Evolutionary conservation across 2,113 vertebrate species (phyloP).

Genomic region (Collichthys lucidus): DNA sequence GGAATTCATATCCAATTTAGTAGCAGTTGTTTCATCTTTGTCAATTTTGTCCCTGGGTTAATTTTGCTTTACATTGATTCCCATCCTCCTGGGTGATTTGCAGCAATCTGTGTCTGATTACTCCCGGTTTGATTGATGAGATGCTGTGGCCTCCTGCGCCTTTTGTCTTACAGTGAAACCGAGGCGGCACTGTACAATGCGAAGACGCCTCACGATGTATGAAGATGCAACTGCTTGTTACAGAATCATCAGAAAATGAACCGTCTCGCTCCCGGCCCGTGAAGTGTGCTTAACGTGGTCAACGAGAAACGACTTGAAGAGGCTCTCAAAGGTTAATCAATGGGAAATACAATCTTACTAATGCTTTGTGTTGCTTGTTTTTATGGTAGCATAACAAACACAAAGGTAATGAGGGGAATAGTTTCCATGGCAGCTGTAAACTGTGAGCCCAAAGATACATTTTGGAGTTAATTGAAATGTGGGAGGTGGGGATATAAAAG

Average conservation of each 20-base stretch:
- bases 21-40: slow-evolving; percentile 75
- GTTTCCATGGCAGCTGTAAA: slow-evolving; percentile 29
- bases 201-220: neutral
- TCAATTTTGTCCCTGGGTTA: slow-evolving; percentile 72
- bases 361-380: slow-evolving; percentile 46
- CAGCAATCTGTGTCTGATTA: slow-evolving; percentile 75
- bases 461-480: slow-evolving; percentile 72
- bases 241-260: slow-evolving; percentile 4
- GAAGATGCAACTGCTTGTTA: slow-evolving; percentile 1
- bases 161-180: slow-evolving; percentile 31
- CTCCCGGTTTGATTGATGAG: slow-evolving; percentile 73
- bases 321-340: slow-evolving; percentile 51
- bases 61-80: slow-evolving; percentile 78
- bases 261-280: neutral
- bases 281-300: slow-evolving; percentile 22
- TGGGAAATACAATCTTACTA: slow-evolving; percentile 42
- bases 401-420: slow-evolving; percentile 39
- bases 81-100: slow-evolving; percentile 73
- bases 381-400: slow-evolving; percentile 53
- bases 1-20: slow-evolving; percentile 70
- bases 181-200: slow-evolving; percentile 1
- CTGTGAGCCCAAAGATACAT: slow-evolving; percentile 53
- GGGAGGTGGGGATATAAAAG: slow-evolving; percentile 70
- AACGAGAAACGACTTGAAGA: slow-evolving; percentile 21
- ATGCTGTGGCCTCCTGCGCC: slow-evolving; percentile 35